A percentile compares a stretch with the other conserved stretches of the same genome.
Evolutionary conservation across 2,888 invertebrate genomes (phyloP).

Genomic region (Acholoe squamosa): DNA sequence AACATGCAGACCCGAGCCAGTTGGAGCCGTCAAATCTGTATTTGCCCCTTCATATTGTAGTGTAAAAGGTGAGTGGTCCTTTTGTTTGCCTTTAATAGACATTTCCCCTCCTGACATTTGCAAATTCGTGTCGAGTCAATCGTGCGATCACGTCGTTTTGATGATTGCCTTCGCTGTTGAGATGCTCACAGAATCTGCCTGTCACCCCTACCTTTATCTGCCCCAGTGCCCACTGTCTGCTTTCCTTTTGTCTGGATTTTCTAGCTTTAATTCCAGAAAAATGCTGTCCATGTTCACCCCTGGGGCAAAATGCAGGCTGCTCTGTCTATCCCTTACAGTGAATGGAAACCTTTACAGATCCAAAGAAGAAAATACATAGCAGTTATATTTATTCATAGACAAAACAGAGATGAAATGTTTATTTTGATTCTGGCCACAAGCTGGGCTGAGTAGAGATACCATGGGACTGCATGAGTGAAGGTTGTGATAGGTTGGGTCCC

Average conservation of each 20-base stretch:
- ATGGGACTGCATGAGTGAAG: too few species aligned
- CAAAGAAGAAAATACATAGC: too few species aligned
- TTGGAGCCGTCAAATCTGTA: background rate
- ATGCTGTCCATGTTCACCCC: too few species aligned
- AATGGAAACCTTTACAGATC: too few species aligned
- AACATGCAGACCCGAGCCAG: constrained; percentile 57
- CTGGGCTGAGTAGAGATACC: background rate
- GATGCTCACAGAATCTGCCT: background rate
- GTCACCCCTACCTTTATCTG: background rate
- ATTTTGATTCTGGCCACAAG: too few species aligned
- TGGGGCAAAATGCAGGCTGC: too few species aligned
- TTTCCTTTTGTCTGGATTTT: constrained; percentile 28
- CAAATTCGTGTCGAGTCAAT: background rate
- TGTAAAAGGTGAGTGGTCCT: constrained; percentile 16
- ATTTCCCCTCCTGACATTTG: background rate
- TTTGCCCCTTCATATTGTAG: constrained; percentile 45
- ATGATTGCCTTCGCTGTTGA: background rate
- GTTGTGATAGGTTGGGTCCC: too few species aligned
- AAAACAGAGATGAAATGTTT: too few species aligned
- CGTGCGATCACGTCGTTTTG: background rate
- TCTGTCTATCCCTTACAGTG: too few species aligned
- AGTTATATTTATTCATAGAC: too few species aligned
- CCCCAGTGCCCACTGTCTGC: background rate
- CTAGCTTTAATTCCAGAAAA: background rate
- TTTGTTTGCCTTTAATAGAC: background rate